phyloP scores from a whole-genome alignment of 2,797 vertebrate genomes.

The Gallinago stenura region DNA sequence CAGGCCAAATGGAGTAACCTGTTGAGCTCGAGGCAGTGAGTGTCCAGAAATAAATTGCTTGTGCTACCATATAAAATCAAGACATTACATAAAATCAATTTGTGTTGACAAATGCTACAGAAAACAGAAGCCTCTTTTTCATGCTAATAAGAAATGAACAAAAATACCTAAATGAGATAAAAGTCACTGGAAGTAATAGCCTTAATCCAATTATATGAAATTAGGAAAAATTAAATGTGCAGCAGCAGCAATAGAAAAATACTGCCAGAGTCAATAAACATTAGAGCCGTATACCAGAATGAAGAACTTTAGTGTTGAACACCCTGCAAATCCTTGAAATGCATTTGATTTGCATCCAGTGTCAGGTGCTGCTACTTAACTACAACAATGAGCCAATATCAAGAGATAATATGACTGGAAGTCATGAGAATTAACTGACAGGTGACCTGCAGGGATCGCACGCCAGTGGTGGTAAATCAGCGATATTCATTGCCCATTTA shows the following conservation, averaged over 20 bases:
- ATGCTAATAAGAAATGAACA: neutral
- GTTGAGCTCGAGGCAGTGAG: neutral
- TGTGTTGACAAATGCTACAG: neutral
- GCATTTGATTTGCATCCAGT: neutral
- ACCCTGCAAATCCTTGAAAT: neutral
- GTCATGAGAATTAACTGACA: neutral
- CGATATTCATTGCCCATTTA: neutral
- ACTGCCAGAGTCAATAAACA: neutral
- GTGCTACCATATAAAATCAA: neutral
- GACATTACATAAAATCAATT: neutral
- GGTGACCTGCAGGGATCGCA: neutral
- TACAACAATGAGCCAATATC: neutral
- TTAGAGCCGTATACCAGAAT: neutral
- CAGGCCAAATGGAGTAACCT: neutral
- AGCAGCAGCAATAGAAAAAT: neutral
- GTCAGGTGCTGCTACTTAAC: neutral
- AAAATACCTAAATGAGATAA: neutral
- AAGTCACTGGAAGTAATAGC: neutral
- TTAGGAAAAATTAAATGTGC: neutral
- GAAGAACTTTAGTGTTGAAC: neutral
- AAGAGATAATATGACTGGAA: neutral
- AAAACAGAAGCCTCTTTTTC: neutral
- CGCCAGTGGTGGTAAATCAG: neutral
- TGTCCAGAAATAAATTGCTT: neutral
- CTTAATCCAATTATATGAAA: slow-evolving; percentile 19